phyloP scores from a whole-genome alignment of 2,113 vertebrate species.

The Haemorhous mexicanus region DNA sequence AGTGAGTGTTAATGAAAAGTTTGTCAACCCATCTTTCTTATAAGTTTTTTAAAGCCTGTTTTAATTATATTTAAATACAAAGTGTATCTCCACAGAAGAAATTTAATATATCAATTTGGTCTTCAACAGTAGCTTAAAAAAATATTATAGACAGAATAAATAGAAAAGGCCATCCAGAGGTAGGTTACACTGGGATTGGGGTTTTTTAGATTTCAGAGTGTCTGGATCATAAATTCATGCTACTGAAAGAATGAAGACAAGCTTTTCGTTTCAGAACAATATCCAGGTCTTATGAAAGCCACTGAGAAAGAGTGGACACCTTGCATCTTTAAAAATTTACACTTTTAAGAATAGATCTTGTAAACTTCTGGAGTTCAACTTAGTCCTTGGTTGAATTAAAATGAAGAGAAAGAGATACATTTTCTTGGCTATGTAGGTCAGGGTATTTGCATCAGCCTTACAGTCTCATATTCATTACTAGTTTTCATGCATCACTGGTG shows the following conservation, averaged over 20 bases:
- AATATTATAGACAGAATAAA: background rate
- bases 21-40: background rate
- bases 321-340: background rate
- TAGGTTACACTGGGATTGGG: rapidly evolving
- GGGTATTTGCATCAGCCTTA: slow-evolving; percentile 35
- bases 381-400: background rate
- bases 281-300: background rate
- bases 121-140: slow-evolving; percentile 17
- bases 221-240: background rate
- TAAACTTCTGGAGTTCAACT: background rate
- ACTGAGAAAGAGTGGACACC: background rate
- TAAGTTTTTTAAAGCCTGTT: slow-evolving; percentile 38
- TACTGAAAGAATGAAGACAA: background rate
- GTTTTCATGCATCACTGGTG: slow-evolving; percentile 52
- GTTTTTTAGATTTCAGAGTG: background rate
- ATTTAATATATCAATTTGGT: slow-evolving; percentile 27
- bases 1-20: background rate
- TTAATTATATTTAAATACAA: slow-evolving; percentile 46
- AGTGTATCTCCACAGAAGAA: slow-evolving; percentile 14
- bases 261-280: background rate
- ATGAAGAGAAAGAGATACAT: background rate
- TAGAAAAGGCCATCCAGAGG: background rate
- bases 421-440: background rate
- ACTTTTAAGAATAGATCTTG: background rate
- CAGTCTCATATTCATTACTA: slow-evolving; percentile 35